Base-by-base conservation (phyloP, 2,797 vertebrate species). In the Decapterus maruadsi region DNA sequence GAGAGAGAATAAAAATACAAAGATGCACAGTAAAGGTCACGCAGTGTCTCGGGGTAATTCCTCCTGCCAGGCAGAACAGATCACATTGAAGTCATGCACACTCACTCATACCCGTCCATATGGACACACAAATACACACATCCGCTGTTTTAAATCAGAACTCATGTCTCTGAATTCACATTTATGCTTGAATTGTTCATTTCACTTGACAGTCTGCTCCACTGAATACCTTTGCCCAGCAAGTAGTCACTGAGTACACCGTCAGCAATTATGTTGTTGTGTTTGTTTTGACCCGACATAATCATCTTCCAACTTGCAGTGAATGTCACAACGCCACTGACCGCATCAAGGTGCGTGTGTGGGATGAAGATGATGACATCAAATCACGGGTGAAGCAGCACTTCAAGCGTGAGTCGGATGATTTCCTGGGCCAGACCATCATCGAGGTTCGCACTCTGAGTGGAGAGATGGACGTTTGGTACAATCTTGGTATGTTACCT, bases 381-480 rank as follows among this genome's bases (percentile, higher is more conserved):
- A 99, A 99, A 85, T 99, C 98, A 17, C 96, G 98, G 68, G 97
- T 99, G 66, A 99, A 99, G 87, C 98, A 99, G 38, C 98, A 98
- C 87, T 99, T 99, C 91, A 99, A 99, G 90, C 97, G 98, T 10
- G 98, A 99, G 83, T 98, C 98, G 0, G 98, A 99, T 55, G 98
- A 99, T 62, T 99, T 99, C 81, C 94, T 99, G 45, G 98, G 98
- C 43, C 98, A 99, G 90, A 99, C 98, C 45, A 98, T 99, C 90
- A 98, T 99, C n/a, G 98, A 99, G 94, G 98, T 99, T 66, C 96
- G 98, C 86, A 99, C 97, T 9, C 93, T 99, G 67, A 99, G 98
- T 16, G 98, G 98, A 66, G 98, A 99, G 89, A 99, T 99, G 98
- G 98, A 99, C 42, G 98, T 99, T 45, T 99, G 98, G 98, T 99